phyloP scores from a whole-genome alignment of 2,888 invertebrate species.

The Dione juno region DNA sequence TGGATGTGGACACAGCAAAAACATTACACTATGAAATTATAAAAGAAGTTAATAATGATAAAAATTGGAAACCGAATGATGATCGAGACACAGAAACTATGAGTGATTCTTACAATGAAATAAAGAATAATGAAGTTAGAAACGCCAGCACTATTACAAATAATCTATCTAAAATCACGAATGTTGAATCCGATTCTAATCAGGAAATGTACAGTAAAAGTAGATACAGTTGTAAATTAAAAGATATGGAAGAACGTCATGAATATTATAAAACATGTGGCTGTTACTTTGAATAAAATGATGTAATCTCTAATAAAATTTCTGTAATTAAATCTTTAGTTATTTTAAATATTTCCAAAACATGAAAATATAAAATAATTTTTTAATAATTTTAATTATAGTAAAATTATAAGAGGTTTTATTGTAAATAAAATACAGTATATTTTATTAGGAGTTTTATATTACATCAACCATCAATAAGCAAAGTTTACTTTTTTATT shows the following conservation, averaged over 20 bases:
- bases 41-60: slow-evolving; percentile 13
- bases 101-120: background rate
- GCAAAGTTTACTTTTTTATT: too few relatives aligned
- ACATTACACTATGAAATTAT: slow-evolving; percentile 11
- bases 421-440: too few relatives aligned
- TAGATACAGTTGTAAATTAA: slow-evolving; percentile 4
- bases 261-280: background rate
- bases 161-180: slow-evolving; percentile 52
- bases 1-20: background rate
- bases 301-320: background rate
- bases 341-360: background rate
- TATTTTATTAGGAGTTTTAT: too few relatives aligned
- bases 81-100: background rate
- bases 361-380: background rate
- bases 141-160: slow-evolving; percentile 56
- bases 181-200: slow-evolving; percentile 39
- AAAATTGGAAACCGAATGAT: background rate
- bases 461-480: too few relatives aligned
- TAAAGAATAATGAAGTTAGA: slow-evolving; percentile 38
- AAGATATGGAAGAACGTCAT: slow-evolving; percentile 1
- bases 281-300: slow-evolving; percentile 2
- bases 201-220: background rate
- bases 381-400: too few relatives aligned
- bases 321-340: too few relatives aligned
- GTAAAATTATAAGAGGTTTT: too few relatives aligned